Conservation (phyloP, 2,888 invertebrate genomes). For the Falcaria lacertinaria region DNA sequence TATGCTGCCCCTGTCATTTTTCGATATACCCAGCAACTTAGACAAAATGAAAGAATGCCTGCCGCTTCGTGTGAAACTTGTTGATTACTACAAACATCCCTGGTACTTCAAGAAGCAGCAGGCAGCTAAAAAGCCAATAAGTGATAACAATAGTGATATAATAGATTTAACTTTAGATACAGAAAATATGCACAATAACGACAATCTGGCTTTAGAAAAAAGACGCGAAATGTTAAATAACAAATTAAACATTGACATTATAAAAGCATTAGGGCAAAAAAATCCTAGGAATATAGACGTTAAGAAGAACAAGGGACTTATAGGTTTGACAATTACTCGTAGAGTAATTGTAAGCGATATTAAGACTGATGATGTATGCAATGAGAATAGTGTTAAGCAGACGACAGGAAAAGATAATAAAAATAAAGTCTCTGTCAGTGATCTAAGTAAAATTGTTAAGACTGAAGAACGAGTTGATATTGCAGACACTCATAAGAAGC, state of each 20-base stretch:
- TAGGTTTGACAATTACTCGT: constrained; percentile 36
- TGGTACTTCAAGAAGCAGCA: constrained; percentile 17
- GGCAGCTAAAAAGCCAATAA: neutral
- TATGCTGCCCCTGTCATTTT: constrained; percentile 15
- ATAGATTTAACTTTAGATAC: neutral
- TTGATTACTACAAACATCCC: constrained; percentile 21
- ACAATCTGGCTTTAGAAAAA: constrained; percentile 2
- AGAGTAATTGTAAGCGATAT: constrained; percentile 5
- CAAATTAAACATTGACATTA: constrained; percentile 15
- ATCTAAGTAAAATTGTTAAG: neutral
- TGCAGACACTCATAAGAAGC: neutral
- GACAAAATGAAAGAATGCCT: constrained; percentile 14
- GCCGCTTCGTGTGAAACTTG: constrained; percentile 17
- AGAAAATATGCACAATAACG: too few species aligned
- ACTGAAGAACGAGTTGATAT: neutral
- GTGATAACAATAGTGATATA: neutral
- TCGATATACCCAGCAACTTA: constrained; percentile 15
- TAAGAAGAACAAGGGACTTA: constrained; percentile 39
- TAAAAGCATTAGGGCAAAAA: constrained; percentile 15
- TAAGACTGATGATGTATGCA: neutral
- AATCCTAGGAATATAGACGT: constrained; percentile 28
- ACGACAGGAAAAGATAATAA: neutral
- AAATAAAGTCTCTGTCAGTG: neutral
- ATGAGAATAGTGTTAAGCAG: neutral
- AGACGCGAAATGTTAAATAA: constrained; percentile 1